These are phyloP conservation scores for Tympanoctomys barrerae DNA, from an alignment of 2,797 vertebrate species.

Conservation along the genomic window DNA sequence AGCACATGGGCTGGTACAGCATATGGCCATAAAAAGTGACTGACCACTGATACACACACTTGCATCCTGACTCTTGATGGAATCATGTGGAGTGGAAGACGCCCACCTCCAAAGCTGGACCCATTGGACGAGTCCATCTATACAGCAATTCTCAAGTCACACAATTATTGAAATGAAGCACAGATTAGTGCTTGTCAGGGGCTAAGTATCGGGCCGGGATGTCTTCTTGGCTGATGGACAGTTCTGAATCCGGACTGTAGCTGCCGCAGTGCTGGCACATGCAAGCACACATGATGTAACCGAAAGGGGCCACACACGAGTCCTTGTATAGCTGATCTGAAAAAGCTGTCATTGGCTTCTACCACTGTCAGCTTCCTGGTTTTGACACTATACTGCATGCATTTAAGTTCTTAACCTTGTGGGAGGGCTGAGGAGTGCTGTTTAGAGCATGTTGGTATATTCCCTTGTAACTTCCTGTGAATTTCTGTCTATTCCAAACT, in stretches of 20 bases:
- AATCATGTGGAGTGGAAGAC: neutral
- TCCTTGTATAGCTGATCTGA: neutral
- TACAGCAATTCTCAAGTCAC: neutral
- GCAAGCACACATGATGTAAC: neutral
- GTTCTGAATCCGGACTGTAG: neutral
- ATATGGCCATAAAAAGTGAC: neutral
- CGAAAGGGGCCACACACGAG: neutral
- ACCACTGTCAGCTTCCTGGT: neutral
- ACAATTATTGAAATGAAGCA: neutral
- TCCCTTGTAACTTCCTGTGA: neutral
- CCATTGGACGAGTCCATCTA: neutral
- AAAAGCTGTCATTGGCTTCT: neutral
- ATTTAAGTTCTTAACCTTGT: neutral
- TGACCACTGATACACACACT: neutral
- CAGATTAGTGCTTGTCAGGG: neutral
- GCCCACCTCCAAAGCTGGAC: neutral
- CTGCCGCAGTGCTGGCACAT: too few relatives aligned
- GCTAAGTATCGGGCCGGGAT: neutral
- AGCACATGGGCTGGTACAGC: neutral
- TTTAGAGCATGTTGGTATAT: neutral
- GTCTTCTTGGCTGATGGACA: too few relatives aligned
- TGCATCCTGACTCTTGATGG: neutral
- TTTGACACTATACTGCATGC: neutral
- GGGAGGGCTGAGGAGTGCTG: neutral
- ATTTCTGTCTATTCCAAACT: neutral